Evolutionary conservation across 2,113 vertebrate genomes (phyloP), one percentile per base, ranked within the genome.

Genomic region (Entelurus aequoreus): DNA sequence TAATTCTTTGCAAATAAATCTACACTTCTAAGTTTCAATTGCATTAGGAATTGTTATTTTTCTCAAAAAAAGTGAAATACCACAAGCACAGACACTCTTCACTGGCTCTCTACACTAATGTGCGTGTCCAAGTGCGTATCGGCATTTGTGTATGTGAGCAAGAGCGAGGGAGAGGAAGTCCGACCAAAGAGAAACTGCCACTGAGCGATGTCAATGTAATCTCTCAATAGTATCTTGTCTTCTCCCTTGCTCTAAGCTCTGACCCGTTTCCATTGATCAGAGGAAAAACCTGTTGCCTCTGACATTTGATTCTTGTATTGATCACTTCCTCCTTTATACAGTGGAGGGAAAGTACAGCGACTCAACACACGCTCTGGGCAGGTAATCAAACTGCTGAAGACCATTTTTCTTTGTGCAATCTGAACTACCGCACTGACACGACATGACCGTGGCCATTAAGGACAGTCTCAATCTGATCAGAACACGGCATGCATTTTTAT

Each of bases 251-350:
- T 85, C 83, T 84, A 81, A 84, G 87, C 87, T 86, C 86, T 84
- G 84, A 89, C 88, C 86, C 63, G 72, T 80, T 84, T 84, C 86
- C 83, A 91, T 89, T 91, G 90, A 92, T 92, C 88, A 90, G 85
- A 85, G 81, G 76, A 86, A 83, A 87, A 87, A 88, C 82, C 87
- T 88, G 86, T 87, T 85, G 88, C 82, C 83, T 63, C 85, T 83
- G 90, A 92, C 86, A 91, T 88, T 83, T 81, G 89, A 90, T 86
- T 88, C 86, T 72, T 74, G 69, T 86, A 91, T 90, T 83, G 89
- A 91, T 88, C 86, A 89, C 89, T 89, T 91, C 89, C 87, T 89
- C 81, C 85, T 90, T 89, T 76, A 89, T 87, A 88, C 84, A 89
- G 87, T 88, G 71, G 52, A 72, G 77, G 74, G 77, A 87, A 87